Evolutionary conservation across 2,113 vertebrate species (phyloP).

Genomic region (Eolophus roseicapilla): DNA sequence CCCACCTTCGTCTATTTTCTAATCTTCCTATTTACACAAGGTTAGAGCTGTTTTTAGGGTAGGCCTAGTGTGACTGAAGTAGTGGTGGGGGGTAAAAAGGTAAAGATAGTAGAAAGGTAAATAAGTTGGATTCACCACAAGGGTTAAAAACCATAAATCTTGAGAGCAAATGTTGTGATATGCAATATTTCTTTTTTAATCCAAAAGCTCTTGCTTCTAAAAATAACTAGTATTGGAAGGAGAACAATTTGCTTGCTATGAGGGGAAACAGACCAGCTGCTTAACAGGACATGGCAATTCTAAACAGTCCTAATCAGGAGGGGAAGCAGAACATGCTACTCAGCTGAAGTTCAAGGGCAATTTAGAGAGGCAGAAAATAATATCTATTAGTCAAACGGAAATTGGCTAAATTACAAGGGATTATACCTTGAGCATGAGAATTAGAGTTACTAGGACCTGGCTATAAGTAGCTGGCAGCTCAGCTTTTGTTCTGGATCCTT

Average conservation of each 20-base stretch:
- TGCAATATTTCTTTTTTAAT: background rate
- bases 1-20: background rate
- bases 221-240: conserved; percentile 39
- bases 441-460: background rate
- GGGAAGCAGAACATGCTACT: conserved; percentile 36
- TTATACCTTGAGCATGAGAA: background rate
- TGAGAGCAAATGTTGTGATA: background rate
- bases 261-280: conserved; percentile 53
- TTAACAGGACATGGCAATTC: conserved; percentile 52
- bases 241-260: conserved; percentile 49
- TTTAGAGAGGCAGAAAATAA: conserved; percentile 21
- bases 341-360: conserved; percentile 57
- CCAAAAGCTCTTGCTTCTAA: conserved; percentile 31
- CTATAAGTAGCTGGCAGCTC: background rate
- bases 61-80: background rate
- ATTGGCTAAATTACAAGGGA: background rate
- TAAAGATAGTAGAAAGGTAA: background rate
- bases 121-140: background rate
- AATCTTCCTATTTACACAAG: background rate
- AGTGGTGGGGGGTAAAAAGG: background rate
- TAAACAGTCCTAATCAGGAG: conserved; percentile 54
- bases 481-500: background rate
- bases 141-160: background rate
- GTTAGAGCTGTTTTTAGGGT: background rate
- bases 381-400: background rate